Percentiles rank a stretch among this genome's conserved stretches.
Conservation (phyloP, 2,888 invertebrate genomes). For the Sinodicranocentrus sp. region DNA sequence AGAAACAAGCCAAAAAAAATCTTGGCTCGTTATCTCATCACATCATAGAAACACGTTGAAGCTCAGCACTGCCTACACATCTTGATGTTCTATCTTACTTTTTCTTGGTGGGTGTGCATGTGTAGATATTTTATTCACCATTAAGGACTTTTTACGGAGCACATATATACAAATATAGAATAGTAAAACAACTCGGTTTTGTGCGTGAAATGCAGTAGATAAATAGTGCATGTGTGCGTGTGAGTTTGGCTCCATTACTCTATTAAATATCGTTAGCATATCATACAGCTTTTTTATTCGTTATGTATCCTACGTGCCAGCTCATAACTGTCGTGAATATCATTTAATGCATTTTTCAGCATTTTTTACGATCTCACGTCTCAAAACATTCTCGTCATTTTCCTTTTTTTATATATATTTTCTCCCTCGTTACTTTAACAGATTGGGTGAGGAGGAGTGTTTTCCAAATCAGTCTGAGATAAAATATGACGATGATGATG, state of each 20-base stretch:
- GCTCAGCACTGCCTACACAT: slow-evolving; percentile 9
- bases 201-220: slow-evolving; percentile 8
- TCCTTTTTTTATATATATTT: background rate
- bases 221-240: slow-evolving; percentile 7
- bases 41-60: slow-evolving; percentile 32
- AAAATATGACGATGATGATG: slow-evolving; percentile 12
- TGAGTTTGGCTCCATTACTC: background rate
- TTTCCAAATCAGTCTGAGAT: background rate
- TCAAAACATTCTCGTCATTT: slow-evolving; percentile 39
- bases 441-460: slow-evolving; percentile 4
- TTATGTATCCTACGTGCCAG: slow-evolving; percentile 32
- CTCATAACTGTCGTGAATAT: slow-evolving; percentile 48
- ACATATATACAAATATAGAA: too few species aligned
- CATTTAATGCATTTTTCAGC: slow-evolving; percentile 45
- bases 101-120: background rate
- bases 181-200: too few species aligned
- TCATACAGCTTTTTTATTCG: background rate
- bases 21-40: slow-evolving; percentile 48
- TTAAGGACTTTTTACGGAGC: background rate
- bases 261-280: background rate
- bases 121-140: background rate
- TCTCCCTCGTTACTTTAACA: background rate
- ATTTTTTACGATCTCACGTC: slow-evolving; percentile 43
- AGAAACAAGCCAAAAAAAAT: slow-evolving; percentile 32
- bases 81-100: too few species aligned